Conservation (phyloP, 2,888 invertebrate species). For the Deilephila elpenor region DNA sequence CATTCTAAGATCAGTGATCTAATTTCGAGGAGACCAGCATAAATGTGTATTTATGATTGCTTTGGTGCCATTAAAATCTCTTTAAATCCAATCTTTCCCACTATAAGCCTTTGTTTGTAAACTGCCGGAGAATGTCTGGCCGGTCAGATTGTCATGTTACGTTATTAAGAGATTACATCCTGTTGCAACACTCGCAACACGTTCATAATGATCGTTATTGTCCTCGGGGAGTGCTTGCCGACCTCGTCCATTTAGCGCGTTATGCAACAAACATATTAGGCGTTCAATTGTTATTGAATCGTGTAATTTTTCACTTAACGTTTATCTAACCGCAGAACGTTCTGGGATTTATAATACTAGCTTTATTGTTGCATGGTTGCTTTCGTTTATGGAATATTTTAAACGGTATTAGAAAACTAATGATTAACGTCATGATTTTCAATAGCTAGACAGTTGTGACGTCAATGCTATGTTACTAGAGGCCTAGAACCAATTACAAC, state of each 20-base stretch:
- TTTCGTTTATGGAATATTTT: background rate
- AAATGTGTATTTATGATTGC: too few species aligned
- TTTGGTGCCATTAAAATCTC: too few species aligned
- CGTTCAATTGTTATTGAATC: slow-evolving; percentile 32
- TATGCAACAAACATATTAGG: slow-evolving; percentile 47
- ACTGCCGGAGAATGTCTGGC: background rate
- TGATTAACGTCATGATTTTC: background rate
- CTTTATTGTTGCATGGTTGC: background rate
- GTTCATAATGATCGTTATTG: slow-evolving; percentile 43
- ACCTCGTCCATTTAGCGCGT: slow-evolving; percentile 51
- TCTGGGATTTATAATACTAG: background rate
- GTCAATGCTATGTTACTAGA: background rate
- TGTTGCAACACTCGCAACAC: slow-evolving; percentile 42
- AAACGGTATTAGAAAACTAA: background rate
- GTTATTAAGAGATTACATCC: slow-evolving; percentile 34
- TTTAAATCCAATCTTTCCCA: background rate
- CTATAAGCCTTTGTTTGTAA: too few species aligned
- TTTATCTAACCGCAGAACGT: slow-evolving; percentile 35
- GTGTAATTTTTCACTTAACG: slow-evolving; percentile 47
- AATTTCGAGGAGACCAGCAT: background rate
- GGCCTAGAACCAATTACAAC: background rate
- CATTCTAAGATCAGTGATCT: background rate
- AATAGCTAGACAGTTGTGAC: background rate
- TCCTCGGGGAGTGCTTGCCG: slow-evolving; percentile 45
- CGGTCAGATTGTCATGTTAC: slow-evolving; percentile 31